phyloP scores from a whole-genome alignment of 2,113 vertebrate genomes.

The Rhombomys opimus region DNA sequence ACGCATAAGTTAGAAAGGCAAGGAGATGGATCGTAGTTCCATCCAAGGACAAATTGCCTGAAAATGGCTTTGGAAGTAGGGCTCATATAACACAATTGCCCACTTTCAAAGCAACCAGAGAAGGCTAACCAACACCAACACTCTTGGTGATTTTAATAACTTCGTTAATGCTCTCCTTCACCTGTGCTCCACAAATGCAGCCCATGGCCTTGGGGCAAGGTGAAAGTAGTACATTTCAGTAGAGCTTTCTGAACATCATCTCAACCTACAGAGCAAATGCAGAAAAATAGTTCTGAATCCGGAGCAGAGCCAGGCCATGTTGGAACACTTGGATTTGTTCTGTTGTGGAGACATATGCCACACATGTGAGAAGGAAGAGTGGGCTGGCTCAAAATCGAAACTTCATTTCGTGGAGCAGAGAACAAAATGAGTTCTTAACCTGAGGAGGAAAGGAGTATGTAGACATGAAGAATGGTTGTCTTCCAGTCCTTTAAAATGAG shows the following conservation, averaged over 20 bases:
- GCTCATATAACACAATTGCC: not conserved
- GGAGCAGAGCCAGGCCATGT: no score
- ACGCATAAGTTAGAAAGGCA: not conserved
- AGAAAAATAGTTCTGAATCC: accelerated
- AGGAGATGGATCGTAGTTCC: accelerated
- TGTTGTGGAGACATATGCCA: not conserved
- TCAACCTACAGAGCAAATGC: not conserved
- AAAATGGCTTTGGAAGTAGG: not conserved
- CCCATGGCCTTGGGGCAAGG: accelerated
- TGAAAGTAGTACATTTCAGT: not conserved
- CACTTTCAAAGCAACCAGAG: not conserved
- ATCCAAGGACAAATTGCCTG: not conserved
- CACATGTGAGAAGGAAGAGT: accelerated
- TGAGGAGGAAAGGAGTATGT: not conserved
- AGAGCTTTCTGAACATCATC: no score
- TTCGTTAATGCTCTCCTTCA: not conserved
- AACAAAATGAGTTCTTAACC: not conserved
- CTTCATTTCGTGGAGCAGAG: not conserved
- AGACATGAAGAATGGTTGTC: not conserved
- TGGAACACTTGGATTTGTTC: not conserved
- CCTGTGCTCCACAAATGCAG: not conserved
- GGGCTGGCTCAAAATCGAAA: not conserved
- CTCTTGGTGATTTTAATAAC: not conserved
- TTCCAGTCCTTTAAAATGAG: not conserved
- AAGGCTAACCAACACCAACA: not conserved